These are phyloP conservation scores for Garra rufa DNA, from an alignment of 2,113 vertebrate genomes.

Conservation along the genomic window DNA sequence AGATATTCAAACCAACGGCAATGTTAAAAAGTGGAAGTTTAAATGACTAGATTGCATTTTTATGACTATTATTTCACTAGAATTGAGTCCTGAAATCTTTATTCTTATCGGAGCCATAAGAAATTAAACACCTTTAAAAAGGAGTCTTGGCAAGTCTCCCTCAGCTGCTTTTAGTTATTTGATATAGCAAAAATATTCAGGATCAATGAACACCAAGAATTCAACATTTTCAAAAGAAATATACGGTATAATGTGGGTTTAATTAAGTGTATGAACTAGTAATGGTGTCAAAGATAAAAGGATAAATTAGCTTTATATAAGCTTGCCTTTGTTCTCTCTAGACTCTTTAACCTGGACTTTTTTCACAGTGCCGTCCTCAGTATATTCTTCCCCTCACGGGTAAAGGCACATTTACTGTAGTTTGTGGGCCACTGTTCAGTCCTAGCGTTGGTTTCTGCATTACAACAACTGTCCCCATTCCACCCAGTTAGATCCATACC, in stretches of 20 bases:
- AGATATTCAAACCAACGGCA: conserved; percentile 12
- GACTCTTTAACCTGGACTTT: conserved; percentile 10
- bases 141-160: conserved; percentile 4
- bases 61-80: not conserved
- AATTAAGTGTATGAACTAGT: not conserved
- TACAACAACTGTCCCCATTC: not conserved
- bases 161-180: conserved; percentile 22
- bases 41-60: not conserved
- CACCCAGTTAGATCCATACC: not conserved
- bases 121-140: conserved; percentile 18
- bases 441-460: not conserved
- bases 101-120: not conserved
- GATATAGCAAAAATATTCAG: not conserved
- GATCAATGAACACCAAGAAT: not conserved
- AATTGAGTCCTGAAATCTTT: not conserved
- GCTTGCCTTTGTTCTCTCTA: not conserved
- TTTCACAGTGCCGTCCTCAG: not conserved
- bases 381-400: not conserved
- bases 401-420: conserved; percentile 2
- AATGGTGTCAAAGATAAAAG: not conserved
- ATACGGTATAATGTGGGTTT: not conserved
- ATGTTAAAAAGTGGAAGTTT: not conserved
- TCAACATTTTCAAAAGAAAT: not conserved
- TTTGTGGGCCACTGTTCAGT: not conserved
- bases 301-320: not conserved